These are phyloP conservation scores for Anorthoa munda DNA, from an alignment of 2,888 invertebrate species.

Conservation along the genomic window DNA sequence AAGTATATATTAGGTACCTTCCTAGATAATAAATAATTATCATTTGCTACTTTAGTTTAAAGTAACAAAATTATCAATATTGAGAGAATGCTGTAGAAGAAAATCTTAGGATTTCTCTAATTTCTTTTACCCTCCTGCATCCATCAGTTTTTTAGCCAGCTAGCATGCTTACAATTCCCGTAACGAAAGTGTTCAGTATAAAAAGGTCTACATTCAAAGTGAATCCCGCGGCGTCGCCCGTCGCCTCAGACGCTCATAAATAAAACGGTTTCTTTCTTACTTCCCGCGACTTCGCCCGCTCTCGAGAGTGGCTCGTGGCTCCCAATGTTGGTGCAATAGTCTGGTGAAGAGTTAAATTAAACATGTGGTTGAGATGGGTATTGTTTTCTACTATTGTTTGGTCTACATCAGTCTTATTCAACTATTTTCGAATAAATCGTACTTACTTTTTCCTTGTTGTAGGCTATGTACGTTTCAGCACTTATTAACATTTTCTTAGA, in stretches of 20 bases:
- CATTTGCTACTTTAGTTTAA: too few relatives aligned
- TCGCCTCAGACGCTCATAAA: slow-evolving; percentile 58
- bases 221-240: slow-evolving; percentile 4
- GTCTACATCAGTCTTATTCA: neutral
- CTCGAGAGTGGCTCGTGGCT: slow-evolving; percentile 28
- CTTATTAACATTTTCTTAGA: too few relatives aligned
- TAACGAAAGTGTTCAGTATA: slow-evolving; percentile 53
- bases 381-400: neutral
- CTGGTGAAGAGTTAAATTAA: slow-evolving; percentile 53
- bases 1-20: too few relatives aligned
- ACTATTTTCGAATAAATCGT: too few relatives aligned
- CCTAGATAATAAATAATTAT: too few relatives aligned
- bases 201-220: slow-evolving; percentile 37
- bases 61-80: neutral
- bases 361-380: slow-evolving; percentile 28
- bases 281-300: slow-evolving; percentile 19
- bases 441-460: too few relatives aligned
- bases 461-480: too few relatives aligned
- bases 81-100: neutral
- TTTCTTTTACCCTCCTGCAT: neutral
- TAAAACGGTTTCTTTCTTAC: slow-evolving; percentile 48
- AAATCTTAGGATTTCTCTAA: neutral
- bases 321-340: slow-evolving; percentile 30
- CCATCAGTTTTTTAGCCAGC: neutral
- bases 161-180: neutral